Percentiles rank a stretch among this genome's conserved stretches.
Conservation (phyloP, 2,888 invertebrate species). For the Spatulosminthurus flaviceps region DNA sequence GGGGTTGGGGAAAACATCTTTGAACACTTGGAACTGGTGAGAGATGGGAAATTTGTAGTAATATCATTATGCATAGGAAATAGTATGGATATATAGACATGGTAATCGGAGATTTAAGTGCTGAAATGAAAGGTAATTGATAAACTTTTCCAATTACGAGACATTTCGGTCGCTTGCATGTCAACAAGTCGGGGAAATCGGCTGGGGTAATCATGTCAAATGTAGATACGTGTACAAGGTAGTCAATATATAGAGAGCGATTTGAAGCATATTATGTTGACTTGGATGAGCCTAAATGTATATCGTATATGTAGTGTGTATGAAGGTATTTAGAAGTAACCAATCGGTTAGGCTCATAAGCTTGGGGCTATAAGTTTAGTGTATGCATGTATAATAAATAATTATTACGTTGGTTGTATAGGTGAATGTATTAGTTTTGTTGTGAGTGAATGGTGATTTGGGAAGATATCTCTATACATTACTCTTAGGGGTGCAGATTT, state of each 20-base stretch:
- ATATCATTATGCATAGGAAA: not conserved
- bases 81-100: not conserved
- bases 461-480: no score
- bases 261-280: not conserved
- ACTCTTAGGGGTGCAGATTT: no score
- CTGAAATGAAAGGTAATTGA: slow-evolving; percentile 57
- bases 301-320: not conserved
- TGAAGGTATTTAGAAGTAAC: no score
- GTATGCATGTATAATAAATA: no score
- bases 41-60: not conserved
- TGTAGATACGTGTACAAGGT: slow-evolving; percentile 14
- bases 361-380: no score
- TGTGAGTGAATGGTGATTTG: no score
- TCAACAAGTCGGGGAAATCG: slow-evolving; percentile 45
- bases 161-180: slow-evolving; percentile 49
- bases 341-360: no score
- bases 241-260: not conserved
- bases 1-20: not conserved
- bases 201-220: slow-evolving; percentile 40
- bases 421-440: no score
- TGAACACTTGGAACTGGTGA: not conserved
- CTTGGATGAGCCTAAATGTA: not conserved
- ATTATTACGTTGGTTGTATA: no score
- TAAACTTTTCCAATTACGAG: slow-evolving; percentile 64
- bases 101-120: slow-evolving; percentile 22